phyloP scores from a whole-genome alignment of 2,888 invertebrate genomes.

The Priocnemis perturbator region DNA sequence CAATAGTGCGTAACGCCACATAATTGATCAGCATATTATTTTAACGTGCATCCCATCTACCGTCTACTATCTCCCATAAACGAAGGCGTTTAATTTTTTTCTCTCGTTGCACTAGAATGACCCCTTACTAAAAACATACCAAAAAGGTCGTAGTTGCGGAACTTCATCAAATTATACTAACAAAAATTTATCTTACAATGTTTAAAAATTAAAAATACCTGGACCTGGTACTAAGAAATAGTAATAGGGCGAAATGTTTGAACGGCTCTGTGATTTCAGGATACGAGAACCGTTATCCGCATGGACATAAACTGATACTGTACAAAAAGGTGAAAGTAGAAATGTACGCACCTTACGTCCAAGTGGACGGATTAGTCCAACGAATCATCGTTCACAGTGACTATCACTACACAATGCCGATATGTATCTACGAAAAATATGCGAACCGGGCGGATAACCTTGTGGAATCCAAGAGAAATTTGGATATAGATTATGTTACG shows the following conservation, averaged over 20 bases:
- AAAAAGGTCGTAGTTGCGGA: no score
- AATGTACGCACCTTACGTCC: slow-evolving; percentile 86
- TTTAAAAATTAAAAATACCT: no score
- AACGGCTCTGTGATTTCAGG: slow-evolving; percentile 73
- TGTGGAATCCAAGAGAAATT: slow-evolving; percentile 77
- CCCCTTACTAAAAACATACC: no score
- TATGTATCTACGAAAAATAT: slow-evolving; percentile 64
- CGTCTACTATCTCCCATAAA: no score
- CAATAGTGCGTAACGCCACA: no score
- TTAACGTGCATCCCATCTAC: no score
- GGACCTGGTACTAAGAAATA: no score
- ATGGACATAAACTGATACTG: slow-evolving; percentile 80
- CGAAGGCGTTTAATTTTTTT: no score
- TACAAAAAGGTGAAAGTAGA: slow-evolving; percentile 87
- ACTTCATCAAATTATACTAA: no score
- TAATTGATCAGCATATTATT: no score
- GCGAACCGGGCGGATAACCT: slow-evolving; percentile 82
- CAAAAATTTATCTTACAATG: no score
- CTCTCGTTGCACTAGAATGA: no score
- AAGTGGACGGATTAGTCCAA: slow-evolving; percentile 84
- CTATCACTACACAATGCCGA: slow-evolving; percentile 77
- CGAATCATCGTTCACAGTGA: slow-evolving; percentile 80
- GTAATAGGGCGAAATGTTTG: neutral
- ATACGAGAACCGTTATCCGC: slow-evolving; percentile 84
- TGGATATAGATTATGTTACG: slow-evolving; percentile 76